Evolutionary conservation across 2,113 vertebrate species (phyloP).

Genomic region (Lagopus muta): DNA sequence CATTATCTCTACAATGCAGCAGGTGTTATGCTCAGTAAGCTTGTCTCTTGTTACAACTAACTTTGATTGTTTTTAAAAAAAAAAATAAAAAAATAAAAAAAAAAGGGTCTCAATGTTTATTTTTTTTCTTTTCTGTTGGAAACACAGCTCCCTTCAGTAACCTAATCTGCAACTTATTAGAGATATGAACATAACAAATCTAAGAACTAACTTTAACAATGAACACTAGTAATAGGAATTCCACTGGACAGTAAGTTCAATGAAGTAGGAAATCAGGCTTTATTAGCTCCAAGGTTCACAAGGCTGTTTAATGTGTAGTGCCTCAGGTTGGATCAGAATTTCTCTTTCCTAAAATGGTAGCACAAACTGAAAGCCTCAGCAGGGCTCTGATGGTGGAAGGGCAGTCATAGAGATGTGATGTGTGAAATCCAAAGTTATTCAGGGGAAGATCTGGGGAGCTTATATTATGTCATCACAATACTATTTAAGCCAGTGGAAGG

Average conservation of each 20-base stretch:
- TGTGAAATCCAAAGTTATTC: not conserved
- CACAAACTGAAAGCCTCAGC: conserved; percentile 9
- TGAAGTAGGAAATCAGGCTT: conserved; percentile 43
- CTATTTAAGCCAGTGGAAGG: not conserved
- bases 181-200: not conserved
- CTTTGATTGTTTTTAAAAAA: conserved; percentile 1
- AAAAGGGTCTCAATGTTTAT: not conserved
- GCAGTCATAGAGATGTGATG: not conserved
- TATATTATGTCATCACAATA: not conserved
- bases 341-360: not conserved
- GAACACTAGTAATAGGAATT: conserved; percentile 22
- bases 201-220: not conserved
- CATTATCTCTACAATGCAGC: conserved; percentile 39
- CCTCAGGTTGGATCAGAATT: conserved; percentile 30
- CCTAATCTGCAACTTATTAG: not conserved
- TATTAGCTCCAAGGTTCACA: conserved; percentile 32
- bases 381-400: not conserved
- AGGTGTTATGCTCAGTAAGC: not conserved
- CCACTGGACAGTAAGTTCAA: conserved; percentile 28
- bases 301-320: not conserved
- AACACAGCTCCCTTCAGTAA: not conserved
- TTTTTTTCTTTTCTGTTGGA: not conserved
- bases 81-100: not conserved
- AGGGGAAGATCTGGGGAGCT: not conserved
- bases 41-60: not conserved